Base-by-base conservation (phyloP, 2,113 vertebrate genomes). In the Chitala chitala region DNA sequence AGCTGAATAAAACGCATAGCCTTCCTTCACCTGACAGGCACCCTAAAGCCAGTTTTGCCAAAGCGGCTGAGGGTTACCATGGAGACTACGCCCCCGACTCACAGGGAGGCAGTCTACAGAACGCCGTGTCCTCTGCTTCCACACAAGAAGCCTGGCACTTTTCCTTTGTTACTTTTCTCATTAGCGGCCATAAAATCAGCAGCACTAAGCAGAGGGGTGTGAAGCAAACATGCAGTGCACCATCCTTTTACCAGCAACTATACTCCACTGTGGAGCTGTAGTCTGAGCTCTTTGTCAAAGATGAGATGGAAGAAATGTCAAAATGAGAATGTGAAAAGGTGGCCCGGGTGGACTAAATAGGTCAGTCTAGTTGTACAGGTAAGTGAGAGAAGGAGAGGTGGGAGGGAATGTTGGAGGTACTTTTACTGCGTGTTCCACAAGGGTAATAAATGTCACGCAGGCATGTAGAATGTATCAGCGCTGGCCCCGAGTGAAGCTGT, bases 51-150 rank as follows among this genome's bases (percentile, higher is more conserved):
- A 46, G 71, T 40, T 72, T 46, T 61, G 24, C 54, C 24, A 51
- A 12, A 40, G 51, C 68, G 73, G 64, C 73, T 56, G 50, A 55
- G 63, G 64, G 73, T 75, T 75, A 69, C 73, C 73, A 75, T 75
- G 64, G 73, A 75, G 58, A 75, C 69, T 48, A 66, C 73, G 36
- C 63, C 73, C 63, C 63, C 73, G 42, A 68, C 63, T 48, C 36
- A 31, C 72, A 73, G 51, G 29, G 46, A 40, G 64, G 72, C 59
- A n/a, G 61, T 20, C 61, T 54, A 63, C 63, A 75, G 63, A n/a
- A 75, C 61, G 55, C 48, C 12, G 20, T 74, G 61, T 74, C 73
- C 73, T 74, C 38, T 31, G 31, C 73, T 46, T 38, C 63, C 70
- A 33, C 31, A 22, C 51, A 73, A 73, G 50, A 73, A 64, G 50